A percentile compares a stretch with the other conserved stretches of the same genome.
Conservation (phyloP, 2,113 vertebrate species). For the Seriola quinqueradiata region DNA sequence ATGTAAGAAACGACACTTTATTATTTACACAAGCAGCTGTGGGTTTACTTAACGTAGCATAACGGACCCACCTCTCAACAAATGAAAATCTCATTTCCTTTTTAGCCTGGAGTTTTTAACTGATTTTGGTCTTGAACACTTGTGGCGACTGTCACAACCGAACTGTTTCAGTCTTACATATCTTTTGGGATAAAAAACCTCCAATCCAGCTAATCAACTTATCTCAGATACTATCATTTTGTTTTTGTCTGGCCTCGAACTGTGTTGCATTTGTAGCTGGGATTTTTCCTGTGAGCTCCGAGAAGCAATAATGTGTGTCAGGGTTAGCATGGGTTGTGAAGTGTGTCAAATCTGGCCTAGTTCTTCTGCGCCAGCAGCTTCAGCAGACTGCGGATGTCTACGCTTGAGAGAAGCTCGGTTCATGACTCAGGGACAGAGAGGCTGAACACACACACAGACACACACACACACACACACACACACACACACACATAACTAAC, state of each 20-base stretch:
- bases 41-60: constrained; percentile 23
- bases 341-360: constrained; percentile 85
- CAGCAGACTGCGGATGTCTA: constrained; percentile 68
- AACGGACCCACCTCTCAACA: constrained; percentile 46
- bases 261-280: constrained; percentile 17
- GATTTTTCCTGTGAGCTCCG: constrained; percentile 30
- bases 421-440: constrained; percentile 73
- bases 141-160: constrained; percentile 5
- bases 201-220: constrained; percentile 7
- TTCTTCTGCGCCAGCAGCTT: constrained; percentile 82
- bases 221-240: constrained; percentile 15
- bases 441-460: constrained; percentile 23
- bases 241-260: constrained; percentile 19
- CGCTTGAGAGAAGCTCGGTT: constrained; percentile 70
- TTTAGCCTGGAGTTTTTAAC: constrained; percentile 24
- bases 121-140: background rate
- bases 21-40: constrained; percentile 1
- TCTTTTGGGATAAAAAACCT: background rate
- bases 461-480: constrained; percentile 17
- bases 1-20: background rate
- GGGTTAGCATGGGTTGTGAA: constrained; percentile 76
- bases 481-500: background rate
- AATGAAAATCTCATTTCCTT: constrained; percentile 33
- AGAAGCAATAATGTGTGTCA: constrained; percentile 66
- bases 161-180: background rate